A percentile compares a stretch with the other conserved stretches of the same genome.
phyloP scores from a whole-genome alignment of 1,140 invertebrate species.

The Cotesia vestalis region DNA sequence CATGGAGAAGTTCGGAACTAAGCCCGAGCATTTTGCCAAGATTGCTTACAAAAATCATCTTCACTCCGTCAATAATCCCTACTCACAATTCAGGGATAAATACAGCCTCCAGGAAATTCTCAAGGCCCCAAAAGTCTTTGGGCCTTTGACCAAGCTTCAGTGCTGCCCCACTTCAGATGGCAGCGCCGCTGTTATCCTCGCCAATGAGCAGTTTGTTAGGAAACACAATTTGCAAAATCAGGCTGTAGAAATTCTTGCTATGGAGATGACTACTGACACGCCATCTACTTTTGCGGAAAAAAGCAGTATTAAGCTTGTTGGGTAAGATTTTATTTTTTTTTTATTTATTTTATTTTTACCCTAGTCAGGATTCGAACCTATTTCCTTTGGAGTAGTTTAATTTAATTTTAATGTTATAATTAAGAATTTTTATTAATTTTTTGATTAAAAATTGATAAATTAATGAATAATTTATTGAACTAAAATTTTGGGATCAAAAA shows the following conservation, averaged over 20 bases:
- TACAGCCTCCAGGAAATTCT: slow-evolving; percentile 90
- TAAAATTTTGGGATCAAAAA: too few relatives aligned
- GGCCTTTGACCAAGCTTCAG: slow-evolving; percentile 92
- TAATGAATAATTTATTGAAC: too few relatives aligned
- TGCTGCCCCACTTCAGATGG: slow-evolving; percentile 98
- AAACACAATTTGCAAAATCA: slow-evolving; percentile 81
- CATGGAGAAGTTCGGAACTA: slow-evolving; percentile 97
- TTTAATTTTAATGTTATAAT: too few relatives aligned
- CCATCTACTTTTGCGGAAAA: slow-evolving; percentile 84
- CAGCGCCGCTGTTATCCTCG: slow-evolving; percentile 89
- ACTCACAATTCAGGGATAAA: slow-evolving; percentile 91
- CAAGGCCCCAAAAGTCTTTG: slow-evolving; percentile 85
- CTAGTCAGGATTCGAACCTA: too few relatives aligned
- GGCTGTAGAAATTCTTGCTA: slow-evolving; percentile 94
- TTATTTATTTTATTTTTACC: too few relatives aligned
- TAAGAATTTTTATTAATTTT: too few relatives aligned
- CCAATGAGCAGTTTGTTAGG: slow-evolving; percentile 89
- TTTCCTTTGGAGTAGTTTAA: too few relatives aligned
- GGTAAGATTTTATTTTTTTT: slow-evolving; percentile 43
- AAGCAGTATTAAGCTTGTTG: slow-evolving; percentile 87
- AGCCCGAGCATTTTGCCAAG: slow-evolving; percentile 92
- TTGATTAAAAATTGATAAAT: too few relatives aligned
- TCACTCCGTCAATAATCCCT: slow-evolving; percentile 96
- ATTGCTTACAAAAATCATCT: slow-evolving; percentile 98
- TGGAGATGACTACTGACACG: slow-evolving; percentile 96